These are phyloP conservation scores for Brachionus paranguensis DNA, from an alignment of 1,140 invertebrate genomes.

Conservation along the genomic window DNA sequence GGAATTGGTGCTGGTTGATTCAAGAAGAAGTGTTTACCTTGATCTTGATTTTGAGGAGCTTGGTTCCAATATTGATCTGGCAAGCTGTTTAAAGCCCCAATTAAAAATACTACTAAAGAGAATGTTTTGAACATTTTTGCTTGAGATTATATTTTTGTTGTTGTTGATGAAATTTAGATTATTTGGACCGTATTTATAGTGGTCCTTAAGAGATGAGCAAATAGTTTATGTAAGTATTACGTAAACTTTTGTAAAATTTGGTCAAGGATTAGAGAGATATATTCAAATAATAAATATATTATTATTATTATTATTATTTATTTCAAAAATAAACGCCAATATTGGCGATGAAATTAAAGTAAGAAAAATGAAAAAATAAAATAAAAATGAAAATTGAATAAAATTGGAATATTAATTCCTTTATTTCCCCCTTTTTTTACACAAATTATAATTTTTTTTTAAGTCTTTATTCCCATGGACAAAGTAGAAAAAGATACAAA, in stretches of 20 bases:
- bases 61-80: background rate
- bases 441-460: no score
- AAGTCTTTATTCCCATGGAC: no score
- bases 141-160: background rate
- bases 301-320: no score
- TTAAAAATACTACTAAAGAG: background rate
- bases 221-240: background rate
- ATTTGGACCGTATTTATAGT: background rate
- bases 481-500: no score
- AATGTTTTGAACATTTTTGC: background rate
- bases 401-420: no score
- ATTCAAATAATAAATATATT: background rate
- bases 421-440: no score
- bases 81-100: background rate
- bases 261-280: background rate
- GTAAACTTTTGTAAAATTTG: background rate
- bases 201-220: background rate
- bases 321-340: no score
- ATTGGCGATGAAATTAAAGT: no score
- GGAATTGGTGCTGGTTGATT: background rate
- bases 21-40: background rate
- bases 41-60: background rate
- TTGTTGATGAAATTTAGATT: background rate
- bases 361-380: no score
- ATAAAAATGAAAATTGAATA: no score